Conservation (phyloP, 2,888 invertebrate species). For the Archips xylosteana region DNA sequence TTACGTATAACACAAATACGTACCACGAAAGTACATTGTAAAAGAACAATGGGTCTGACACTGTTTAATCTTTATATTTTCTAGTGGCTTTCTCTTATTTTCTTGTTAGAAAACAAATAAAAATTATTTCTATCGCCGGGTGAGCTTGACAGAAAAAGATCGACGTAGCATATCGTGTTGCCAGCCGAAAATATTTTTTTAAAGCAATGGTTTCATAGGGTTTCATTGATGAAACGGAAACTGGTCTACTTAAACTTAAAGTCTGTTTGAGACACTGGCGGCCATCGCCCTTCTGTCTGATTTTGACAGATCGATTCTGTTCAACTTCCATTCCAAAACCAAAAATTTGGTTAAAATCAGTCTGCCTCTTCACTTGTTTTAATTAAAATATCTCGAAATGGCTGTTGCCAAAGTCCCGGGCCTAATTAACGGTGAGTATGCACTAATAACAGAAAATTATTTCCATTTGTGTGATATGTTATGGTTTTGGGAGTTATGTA, state of each 20-base stretch:
- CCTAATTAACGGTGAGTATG: conserved; percentile 74
- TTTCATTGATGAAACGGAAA: neutral
- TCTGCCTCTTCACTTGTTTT: conserved; percentile 62
- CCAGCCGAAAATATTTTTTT: conserved; percentile 41
- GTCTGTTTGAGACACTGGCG: conserved; percentile 26
- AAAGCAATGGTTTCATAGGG: no score
- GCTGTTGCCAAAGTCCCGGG: conserved; percentile 67
- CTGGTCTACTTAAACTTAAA: conserved; percentile 34
- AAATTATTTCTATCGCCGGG: conserved; percentile 51
- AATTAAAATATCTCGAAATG: conserved; percentile 67
- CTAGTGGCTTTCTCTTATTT: conserved; percentile 42
- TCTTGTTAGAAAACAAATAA: conserved; percentile 45
- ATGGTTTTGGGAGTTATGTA: conserved; percentile 67
- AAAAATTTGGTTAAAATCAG: conserved; percentile 51
- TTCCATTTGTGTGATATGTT: conserved; percentile 39
- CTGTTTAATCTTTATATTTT: conserved; percentile 45
- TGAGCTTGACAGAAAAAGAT: conserved; percentile 66
- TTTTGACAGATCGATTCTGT: conserved; percentile 38
- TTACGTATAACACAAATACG: conserved; percentile 46
- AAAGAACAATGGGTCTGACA: conserved; percentile 47
- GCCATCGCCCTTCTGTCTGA: conserved; percentile 35
- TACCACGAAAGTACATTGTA: conserved; percentile 66
- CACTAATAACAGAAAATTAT: neutral
- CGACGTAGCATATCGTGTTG: conserved; percentile 69
- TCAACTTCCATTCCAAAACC: conserved; percentile 59